Evolutionary conservation across 2,113 vertebrate genomes (phyloP), one percentile per base, ranked within the genome.

Genomic region (Prionailurus viverrinus): DNA sequence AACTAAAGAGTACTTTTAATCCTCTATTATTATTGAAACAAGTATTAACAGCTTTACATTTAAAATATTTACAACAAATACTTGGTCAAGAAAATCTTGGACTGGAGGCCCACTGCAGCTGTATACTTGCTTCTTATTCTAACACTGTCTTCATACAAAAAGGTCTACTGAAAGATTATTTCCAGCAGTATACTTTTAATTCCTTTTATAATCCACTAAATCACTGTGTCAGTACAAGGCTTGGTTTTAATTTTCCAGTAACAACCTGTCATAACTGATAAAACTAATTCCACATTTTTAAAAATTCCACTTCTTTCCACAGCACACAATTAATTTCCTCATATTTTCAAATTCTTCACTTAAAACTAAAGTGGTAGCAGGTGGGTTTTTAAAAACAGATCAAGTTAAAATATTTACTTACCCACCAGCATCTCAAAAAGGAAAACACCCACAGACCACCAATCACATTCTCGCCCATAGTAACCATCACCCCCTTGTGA

Each of bases 401-500:
- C 9, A 86, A 80, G 2, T 92, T 81, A 92, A 95, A 92, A 76
- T 74, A 78, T 61, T 93, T 94, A 99, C 99, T 99, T 97, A 99
- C 99, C 99, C 71, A 99, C 99, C 19, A 99, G 99, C 99, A 99
- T 99, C 98, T 99, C 99, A 83, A 99, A 99, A 93, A 99, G 99
- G 98, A 99, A 99, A 98, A 99, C 99, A 80, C 99, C 99, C 0
- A 99, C 99, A 41, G 99, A 99, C 99, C 99, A 99, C 99, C 99
- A 99, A 98, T 99, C 99, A 63, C 99, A 99, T 89, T 99, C 99
- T 95, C 99, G 99, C 36, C 99, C 99, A 11, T 99, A 99, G 73
- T 99, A 99, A 5, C 99, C 99, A n/a, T 99, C 99, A 1, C 99
- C 99, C 16, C 99, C 99, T 97, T 99, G 99, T 0, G 99, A 99